Percentiles rank a stretch among this genome's conserved stretches.
phyloP scores from a whole-genome alignment of 2,888 invertebrate genomes.

The Ceratothoa steindachneri region DNA sequence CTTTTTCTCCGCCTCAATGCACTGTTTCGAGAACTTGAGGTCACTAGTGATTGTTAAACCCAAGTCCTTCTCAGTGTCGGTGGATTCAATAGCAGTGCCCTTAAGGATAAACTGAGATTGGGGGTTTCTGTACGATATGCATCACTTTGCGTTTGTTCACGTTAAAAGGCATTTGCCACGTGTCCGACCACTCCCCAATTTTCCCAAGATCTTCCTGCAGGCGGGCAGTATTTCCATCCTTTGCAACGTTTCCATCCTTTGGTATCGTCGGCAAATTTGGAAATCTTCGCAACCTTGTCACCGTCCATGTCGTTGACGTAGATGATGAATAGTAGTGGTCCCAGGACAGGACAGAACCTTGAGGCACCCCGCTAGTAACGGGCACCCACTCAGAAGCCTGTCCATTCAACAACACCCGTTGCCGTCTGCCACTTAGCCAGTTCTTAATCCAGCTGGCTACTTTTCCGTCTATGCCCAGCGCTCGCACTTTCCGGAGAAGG shows the following conservation, averaged over 20 bases:
- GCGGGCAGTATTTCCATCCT: not conserved
- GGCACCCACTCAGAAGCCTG: not conserved
- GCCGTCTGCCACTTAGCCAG: not conserved
- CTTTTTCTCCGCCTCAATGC: no score
- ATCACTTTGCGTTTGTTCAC: not conserved
- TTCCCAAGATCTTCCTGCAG: not conserved
- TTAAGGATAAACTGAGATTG: no score
- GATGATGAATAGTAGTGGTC: not conserved
- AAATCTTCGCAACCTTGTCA: not conserved
- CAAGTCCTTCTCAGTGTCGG: no score
- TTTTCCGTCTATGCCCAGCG: not conserved
- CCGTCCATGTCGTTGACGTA: not conserved
- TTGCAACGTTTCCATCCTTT: not conserved
- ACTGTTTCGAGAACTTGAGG: no score
- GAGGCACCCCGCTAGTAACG: not conserved
- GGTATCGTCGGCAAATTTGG: not conserved
- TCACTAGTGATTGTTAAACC: no score
- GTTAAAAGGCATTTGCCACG: not conserved
- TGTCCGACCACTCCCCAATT: not conserved
- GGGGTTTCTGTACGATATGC: no score
- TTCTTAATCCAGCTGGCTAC: not conserved
- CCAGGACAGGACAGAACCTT: not conserved
- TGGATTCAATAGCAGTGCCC: no score
- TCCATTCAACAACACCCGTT: not conserved
- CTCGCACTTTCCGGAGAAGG: no score